Evolutionary conservation across 1,140 invertebrate genomes (phyloP), one percentile per base, ranked within the genome.

Genomic region (Neodiprion lecontei): DNA sequence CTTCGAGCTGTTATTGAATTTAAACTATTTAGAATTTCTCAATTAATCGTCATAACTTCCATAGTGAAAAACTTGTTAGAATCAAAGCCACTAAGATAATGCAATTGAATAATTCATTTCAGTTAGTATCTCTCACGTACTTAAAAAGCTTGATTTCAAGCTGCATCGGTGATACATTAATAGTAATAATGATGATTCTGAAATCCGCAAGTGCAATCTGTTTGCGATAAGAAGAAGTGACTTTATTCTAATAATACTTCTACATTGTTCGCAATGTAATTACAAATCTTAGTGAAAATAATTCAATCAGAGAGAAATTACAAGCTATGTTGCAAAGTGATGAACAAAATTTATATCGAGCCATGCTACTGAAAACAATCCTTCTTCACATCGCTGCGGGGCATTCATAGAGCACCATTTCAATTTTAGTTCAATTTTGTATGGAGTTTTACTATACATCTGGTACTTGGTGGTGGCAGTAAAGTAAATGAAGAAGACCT

Each of bases 101-200:
- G 53, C 8, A 61, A 61, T 61, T 61, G 5, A 61, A 61, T n/a
- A n/a, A 61, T 61, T 61, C 11, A 12, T 61, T 61, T 61, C n/a
- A 12, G 11, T 61, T 40, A 40, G 74, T 74, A 77, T 81, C 81
- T 79, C 76, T 84, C 79, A 76, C 83, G 81, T 83, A 81, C 81
- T 82, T 82, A 82, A 79, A 77, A 76, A 79, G 77, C 77, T 79
- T 79, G 74, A 78, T 21, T 78, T 72, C 70, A 75, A 78, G 65
- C 76, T 77, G 75, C 78, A 81, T 74, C 77, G 78, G 79, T 80
- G 78, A 79, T 82, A 81, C 73, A 76, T 80, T 81, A 79, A 71
- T 48, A n/a, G 48, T 71, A 47, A 49, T 71, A 40, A 71, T 69
- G 68, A 17, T 69, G 28, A 69, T 48, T 47, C 74, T 77, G 78